Base-by-base conservation (phyloP, 1,140 invertebrate species). In the Drosophila ananassae region DNA sequence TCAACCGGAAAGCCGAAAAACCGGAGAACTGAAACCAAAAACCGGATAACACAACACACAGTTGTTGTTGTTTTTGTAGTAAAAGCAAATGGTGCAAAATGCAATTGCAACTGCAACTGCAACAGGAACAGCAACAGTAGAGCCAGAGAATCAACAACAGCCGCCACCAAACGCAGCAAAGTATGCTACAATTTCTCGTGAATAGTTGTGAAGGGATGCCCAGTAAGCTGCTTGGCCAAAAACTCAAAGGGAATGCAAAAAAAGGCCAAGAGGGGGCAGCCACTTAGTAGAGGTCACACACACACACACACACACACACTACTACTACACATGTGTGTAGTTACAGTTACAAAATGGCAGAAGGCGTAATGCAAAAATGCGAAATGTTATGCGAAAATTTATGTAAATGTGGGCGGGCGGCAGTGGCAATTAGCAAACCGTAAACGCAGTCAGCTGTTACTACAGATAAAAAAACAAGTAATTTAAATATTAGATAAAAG, bases 191-290 rank as follows among this genome's bases (percentile, higher is more conserved):
- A 37, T 37, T n/a, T 17, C 41, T 21, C 13, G 41, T 44, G 41
- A 12, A 44, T 44, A 44, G n/a, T 44, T 44, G 5, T 7, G n/a
- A 6, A 28, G 41, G 41, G 41, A 8, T n/a, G n/a, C 44, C 13
- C 48, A 34, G 62, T 69, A 69, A 69, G 66, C 62, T 48, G 66
- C 62, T 68, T 69, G 66, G 66, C 39, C 61, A 2, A 37, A 34
- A 34, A 24, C 61, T 9, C 66, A 73, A 73, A 73, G 57, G 56
- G 57, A 48, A 71, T 53, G 56, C 39, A 13, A 47, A 54, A 47
- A 54, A 73, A 48, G 34, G 41, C 41, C n/a, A 44, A 5, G n/a
- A 47, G 44, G 44, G 62, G 41, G 30, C 30, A n/a, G 71, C 56
- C 71, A 73, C 67, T 71, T 72, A 53, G 47, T 53, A 37, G 8